These are phyloP conservation scores for Lutraria lutraria DNA, from an alignment of 2,888 invertebrate species.

Conservation along the genomic window DNA sequence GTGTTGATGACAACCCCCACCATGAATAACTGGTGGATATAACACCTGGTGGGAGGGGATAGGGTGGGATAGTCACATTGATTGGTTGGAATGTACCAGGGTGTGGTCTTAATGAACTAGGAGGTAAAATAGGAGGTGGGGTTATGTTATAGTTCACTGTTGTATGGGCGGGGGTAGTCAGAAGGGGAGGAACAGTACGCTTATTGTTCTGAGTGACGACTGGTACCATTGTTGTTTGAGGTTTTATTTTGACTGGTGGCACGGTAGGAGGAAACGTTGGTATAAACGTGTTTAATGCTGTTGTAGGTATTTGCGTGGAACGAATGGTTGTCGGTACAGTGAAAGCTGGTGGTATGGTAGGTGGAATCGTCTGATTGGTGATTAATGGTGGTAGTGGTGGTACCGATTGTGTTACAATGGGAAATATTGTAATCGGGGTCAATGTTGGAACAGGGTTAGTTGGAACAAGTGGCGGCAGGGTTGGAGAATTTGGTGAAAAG, in stretches of 20 bases:
- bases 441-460: constrained; percentile 5
- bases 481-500: background rate
- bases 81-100: constrained; percentile 43
- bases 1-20: constrained; percentile 18
- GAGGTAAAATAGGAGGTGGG: constrained; percentile 41
- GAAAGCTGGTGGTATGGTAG: constrained; percentile 6
- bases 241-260: background rate
- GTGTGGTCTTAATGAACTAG: constrained; percentile 39
- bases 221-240: background rate
- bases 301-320: background rate
- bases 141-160: constrained; percentile 26
- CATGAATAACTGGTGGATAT: constrained; percentile 30
- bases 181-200: background rate
- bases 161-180: background rate
- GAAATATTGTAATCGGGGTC: constrained; percentile 16
- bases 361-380: background rate
- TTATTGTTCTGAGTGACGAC: background rate
- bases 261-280: background rate
- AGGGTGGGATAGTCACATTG: constrained; percentile 40
- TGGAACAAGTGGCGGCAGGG: background rate
- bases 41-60: constrained; percentile 32
- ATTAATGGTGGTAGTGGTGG: background rate
- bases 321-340: background rate
- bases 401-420: background rate
- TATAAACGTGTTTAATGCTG: background rate